Evolutionary conservation across 2,888 invertebrate genomes (phyloP).

Genomic region (Caenorhabditis imperialis): DNA sequence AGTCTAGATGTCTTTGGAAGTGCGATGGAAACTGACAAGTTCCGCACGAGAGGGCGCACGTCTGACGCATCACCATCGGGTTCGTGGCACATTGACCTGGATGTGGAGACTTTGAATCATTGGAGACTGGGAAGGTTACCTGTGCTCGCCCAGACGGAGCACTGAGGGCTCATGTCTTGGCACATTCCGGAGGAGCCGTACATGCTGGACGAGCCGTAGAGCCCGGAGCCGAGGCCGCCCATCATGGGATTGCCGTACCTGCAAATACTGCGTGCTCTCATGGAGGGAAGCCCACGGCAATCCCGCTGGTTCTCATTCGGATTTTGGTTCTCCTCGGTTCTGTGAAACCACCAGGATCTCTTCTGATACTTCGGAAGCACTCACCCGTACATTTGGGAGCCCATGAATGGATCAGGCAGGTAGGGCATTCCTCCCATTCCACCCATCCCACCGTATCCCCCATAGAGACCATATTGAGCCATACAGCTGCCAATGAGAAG

Average conservation of each 20-base stretch:
- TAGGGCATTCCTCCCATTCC: slow-evolving; percentile 14
- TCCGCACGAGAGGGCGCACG: slow-evolving; percentile 52
- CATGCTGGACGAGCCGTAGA: slow-evolving; percentile 1
- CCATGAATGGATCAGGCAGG: slow-evolving; percentile 22
- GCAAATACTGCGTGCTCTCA: slow-evolving; percentile 57
- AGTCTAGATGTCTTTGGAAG: too few relatives aligned
- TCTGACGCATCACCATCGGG: slow-evolving; percentile 43
- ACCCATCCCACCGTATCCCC: slow-evolving; percentile 15
- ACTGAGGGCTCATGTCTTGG: slow-evolving; percentile 44
- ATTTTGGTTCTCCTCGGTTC: slow-evolving; percentile 18
- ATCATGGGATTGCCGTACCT: slow-evolving; percentile 44
- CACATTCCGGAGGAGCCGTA: slow-evolving; percentile 14
- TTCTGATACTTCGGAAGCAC: not conserved
- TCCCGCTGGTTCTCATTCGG: slow-evolving; percentile 25
- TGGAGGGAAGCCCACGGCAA: slow-evolving; percentile 51
- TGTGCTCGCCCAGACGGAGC: slow-evolving; percentile 52
- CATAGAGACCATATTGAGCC: slow-evolving; percentile 29
- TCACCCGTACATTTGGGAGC: slow-evolving; percentile 21
- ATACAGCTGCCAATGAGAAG: too few relatives aligned
- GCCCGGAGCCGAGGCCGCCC: too few relatives aligned
- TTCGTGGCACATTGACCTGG: slow-evolving; percentile 51
- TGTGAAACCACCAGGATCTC: not conserved
- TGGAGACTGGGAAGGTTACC: slow-evolving; percentile 24
- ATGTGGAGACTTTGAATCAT: not conserved
- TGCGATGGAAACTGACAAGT: slow-evolving; percentile 32